These are phyloP conservation scores for Cyrtonyx montezumae DNA, from an alignment of 2,113 vertebrate species.

Conservation along the genomic window DNA sequence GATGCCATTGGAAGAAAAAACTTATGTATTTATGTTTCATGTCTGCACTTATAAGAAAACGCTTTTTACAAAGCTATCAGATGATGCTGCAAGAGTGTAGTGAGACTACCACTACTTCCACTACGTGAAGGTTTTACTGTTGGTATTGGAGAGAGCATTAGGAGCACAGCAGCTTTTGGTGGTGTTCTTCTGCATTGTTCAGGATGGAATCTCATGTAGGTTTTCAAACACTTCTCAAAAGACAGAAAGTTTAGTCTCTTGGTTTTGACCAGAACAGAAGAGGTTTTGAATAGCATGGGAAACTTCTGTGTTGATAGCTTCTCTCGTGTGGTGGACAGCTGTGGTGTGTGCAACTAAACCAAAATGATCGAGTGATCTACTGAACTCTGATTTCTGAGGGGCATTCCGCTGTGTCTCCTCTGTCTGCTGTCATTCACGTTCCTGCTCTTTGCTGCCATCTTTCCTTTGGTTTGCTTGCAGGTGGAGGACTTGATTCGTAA, in stretches of 20 bases:
- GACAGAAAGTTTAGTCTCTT: not conserved
- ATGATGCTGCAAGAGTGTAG: not conserved
- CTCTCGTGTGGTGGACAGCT: not conserved
- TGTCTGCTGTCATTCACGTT: not conserved
- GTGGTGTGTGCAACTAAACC: not conserved
- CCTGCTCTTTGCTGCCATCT: not conserved
- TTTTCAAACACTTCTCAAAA: not conserved
- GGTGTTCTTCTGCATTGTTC: not conserved
- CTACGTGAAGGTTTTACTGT: not conserved
- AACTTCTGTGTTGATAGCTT: not conserved
- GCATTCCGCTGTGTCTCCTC: not conserved
- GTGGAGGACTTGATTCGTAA: slow-evolving; percentile 90
- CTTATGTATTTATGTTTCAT: not conserved
- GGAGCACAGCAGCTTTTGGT: not conserved
- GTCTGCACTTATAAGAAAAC: not conserved
- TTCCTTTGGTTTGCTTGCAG: slow-evolving; percentile 70
- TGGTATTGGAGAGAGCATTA: not conserved
- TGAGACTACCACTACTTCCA: not conserved
- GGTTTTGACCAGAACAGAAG: not conserved
- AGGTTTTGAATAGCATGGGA: not conserved
- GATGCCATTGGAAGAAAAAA: not conserved
- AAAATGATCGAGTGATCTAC: not conserved
- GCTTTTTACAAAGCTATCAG: not conserved
- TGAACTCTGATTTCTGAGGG: not conserved
- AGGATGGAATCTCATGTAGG: not conserved